These are phyloP conservation scores for Acanthosepion lycidas DNA, from an alignment of 2,888 invertebrate genomes.

Conservation along the genomic window DNA sequence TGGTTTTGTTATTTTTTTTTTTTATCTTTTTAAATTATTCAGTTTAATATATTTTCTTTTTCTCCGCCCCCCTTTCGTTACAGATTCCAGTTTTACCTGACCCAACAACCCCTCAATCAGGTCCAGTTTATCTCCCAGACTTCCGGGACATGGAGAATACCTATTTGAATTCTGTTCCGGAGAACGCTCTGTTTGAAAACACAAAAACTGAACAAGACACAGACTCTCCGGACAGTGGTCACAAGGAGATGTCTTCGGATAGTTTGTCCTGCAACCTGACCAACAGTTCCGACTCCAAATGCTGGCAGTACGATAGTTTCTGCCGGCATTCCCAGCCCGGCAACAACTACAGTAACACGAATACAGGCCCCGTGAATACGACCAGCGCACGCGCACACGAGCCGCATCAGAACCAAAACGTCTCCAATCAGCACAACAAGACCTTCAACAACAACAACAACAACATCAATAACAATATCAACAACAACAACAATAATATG, in stretches of 20 bases:
- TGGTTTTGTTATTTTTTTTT: too few relatives aligned
- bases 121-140: constrained; percentile 66
- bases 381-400: not conserved
- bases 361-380: not conserved
- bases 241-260: constrained; percentile 73
- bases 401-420: not conserved
- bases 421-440: not conserved
- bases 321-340: constrained; percentile 46
- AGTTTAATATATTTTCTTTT: not conserved
- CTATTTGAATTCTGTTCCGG: constrained; percentile 54
- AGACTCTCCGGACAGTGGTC: constrained; percentile 74
- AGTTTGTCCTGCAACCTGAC: constrained; percentile 61
- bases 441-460: not conserved
- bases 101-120: constrained; percentile 68
- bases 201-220: constrained; percentile 65
- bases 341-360: not conserved
- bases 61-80: not conserved
- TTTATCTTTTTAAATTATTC: too few relatives aligned
- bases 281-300: constrained; percentile 49
- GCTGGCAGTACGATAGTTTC: constrained; percentile 34
- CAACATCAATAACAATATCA: not conserved
- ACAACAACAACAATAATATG: not conserved
- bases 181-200: constrained; percentile 61
- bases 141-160: constrained; percentile 55
- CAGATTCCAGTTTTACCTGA: constrained; percentile 68